Conservation (phyloP, 2,113 vertebrate species). For the Butastur rufipennis region DNA sequence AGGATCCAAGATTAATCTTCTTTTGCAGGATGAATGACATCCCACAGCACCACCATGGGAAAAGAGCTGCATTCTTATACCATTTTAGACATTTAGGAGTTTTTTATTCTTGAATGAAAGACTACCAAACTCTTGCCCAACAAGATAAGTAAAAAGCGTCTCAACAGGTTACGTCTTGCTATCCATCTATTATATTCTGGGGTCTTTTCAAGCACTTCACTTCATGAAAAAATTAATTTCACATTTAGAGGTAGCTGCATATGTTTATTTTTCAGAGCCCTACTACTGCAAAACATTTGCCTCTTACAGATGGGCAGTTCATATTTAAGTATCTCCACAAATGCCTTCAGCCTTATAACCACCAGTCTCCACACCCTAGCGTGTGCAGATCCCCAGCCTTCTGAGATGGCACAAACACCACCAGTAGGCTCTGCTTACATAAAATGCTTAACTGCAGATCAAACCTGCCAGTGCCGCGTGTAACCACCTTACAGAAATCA, state of each 20-base stretch:
- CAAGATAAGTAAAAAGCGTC: not conserved
- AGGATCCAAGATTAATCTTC: not conserved
- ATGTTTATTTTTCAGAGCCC: not conserved
- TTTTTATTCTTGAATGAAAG: not conserved
- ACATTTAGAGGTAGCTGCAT: not conserved
- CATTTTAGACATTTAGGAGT: not conserved
- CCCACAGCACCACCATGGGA: not conserved
- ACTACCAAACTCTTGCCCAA: not conserved
- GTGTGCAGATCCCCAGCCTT: not conserved
- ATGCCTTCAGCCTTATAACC: not conserved
- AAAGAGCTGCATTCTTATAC: not conserved
- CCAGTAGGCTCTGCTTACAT: not conserved
- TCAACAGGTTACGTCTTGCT: not conserved
- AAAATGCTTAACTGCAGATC: conserved; percentile 14
- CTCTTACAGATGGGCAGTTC: not conserved
- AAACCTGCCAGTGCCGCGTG: not conserved
- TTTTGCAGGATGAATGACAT: not conserved
- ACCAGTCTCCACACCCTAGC: not conserved
- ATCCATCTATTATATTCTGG: not conserved
- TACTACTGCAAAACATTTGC: not conserved
- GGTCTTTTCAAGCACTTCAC: not conserved
- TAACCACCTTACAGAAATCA: not conserved
- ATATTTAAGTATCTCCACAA: not conserved
- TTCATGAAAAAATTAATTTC: not conserved
- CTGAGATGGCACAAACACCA: not conserved